A percentile compares a stretch with the other conserved stretches of the same genome.
phyloP scores from a whole-genome alignment of 2,113 vertebrate species.

The Takifugu bimaculatus region DNA sequence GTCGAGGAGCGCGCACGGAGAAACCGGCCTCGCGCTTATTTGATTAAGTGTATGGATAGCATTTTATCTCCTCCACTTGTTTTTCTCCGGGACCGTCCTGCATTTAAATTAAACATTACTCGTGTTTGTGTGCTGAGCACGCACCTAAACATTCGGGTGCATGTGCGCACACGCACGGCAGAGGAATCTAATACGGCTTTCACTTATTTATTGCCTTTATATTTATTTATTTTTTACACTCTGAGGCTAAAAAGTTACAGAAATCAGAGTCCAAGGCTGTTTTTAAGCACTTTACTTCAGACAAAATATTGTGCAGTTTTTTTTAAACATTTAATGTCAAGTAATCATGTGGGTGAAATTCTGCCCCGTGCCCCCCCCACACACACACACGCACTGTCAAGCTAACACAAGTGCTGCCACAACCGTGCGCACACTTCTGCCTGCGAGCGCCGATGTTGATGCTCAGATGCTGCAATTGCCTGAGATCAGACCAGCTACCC shows the following conservation, averaged over 20 bases:
- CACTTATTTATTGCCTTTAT: too few relatives aligned
- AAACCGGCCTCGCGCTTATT: constrained; percentile 37
- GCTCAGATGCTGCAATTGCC: constrained; percentile 63
- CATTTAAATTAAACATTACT: neutral
- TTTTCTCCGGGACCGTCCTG: too few relatives aligned
- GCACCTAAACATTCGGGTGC: constrained; percentile 8
- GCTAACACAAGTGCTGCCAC: neutral
- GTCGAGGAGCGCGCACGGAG: constrained; percentile 37
- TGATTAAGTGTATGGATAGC: constrained; percentile 31
- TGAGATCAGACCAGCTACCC: constrained; percentile 62
- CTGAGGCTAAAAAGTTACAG: too few relatives aligned
- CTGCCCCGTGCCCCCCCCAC: too few relatives aligned
- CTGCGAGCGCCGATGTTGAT: constrained; percentile 28
- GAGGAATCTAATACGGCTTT: too few relatives aligned
- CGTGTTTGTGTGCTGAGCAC: neutral
- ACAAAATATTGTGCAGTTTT: too few relatives aligned
- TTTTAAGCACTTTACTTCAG: too few relatives aligned
- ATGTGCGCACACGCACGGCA: neutral
- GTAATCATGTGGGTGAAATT: too few relatives aligned
- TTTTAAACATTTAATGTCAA: too few relatives aligned
- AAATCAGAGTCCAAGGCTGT: too few relatives aligned
- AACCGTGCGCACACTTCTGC: constrained; percentile 23
- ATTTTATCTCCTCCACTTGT: constrained; percentile 18
- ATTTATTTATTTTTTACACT: neutral
- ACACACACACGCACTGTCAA: neutral